Evolutionary conservation across 1,140 invertebrate genomes (phyloP), one percentile per base, ranked within the genome.

Genomic region (Pinna nobilis): DNA sequence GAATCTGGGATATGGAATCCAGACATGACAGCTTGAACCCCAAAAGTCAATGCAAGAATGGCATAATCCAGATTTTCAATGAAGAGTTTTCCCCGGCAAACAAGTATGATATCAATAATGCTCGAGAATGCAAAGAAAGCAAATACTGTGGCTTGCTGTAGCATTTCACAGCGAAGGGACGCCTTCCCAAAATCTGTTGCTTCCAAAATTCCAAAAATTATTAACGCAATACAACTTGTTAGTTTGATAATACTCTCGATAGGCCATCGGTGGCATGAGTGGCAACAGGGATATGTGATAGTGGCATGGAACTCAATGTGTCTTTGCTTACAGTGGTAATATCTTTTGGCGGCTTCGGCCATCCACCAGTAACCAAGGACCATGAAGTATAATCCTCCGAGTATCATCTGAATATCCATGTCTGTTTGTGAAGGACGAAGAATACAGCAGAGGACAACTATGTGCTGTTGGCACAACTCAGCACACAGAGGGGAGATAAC

Each of bases 291-390:
- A 63, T 60, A 81, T 37, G 73, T 51, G 25, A 78, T 57, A n/a
- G 76, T 63, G 35, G 65, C 73, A 18, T 30, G 33, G 44, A 78
- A 83, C 7, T 77, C 76, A 2, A 63, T 35, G 41, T 68, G 65
- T 50, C 67, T 64, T 20, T 76, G 76, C 18, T 67, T 71, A 33
- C 47, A 53, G 44, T 65, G 49, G 53, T 74, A 78, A 67, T 68
- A 83, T 25, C 28, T 72, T 23, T 76, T 76, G 0, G 78, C 70
- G 4, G 65, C 44, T 47, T 82, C 77, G 4, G 77, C 49, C 4
- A 74, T 53, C 82, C 82, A 83, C 82, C 82, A 83, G 4, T 79
- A 13, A 25, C 70, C 69, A 9, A 70, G 28, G 0, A 80, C 2
- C n/a, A 73, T 47, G 57, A 78, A 82, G 41, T 61, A 77, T 11